phyloP scores from a whole-genome alignment of 2,888 invertebrate species.

The Nomada flava region DNA sequence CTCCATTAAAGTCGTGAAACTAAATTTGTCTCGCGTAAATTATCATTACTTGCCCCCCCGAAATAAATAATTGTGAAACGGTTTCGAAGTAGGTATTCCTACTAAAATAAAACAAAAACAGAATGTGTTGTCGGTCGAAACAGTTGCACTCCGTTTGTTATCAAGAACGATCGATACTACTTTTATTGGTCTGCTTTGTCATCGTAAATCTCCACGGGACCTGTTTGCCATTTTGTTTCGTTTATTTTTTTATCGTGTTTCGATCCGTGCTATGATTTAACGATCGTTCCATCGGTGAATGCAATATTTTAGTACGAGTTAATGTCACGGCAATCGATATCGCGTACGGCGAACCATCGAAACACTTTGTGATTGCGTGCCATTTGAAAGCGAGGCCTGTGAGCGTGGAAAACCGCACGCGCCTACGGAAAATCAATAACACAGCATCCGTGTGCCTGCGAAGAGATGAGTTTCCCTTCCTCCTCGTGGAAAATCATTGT shows the following conservation, averaged over 20 bases:
- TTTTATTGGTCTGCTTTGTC: background rate
- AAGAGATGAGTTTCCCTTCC: constrained; percentile 54
- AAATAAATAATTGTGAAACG: no score
- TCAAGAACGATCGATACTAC: background rate
- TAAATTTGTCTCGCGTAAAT: background rate
- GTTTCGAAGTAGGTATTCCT: no score
- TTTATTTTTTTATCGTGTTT: no score
- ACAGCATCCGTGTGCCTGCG: constrained; percentile 64
- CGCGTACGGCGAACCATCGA: constrained; percentile 19
- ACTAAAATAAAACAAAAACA: no score
- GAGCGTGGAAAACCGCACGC: constrained; percentile 71
- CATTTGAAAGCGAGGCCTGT: constrained; percentile 60
- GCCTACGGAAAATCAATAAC: constrained; percentile 74
- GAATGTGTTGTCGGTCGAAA: no score
- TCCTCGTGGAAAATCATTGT: constrained; percentile 47
- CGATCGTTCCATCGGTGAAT: constrained; percentile 4
- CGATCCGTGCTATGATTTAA: background rate
- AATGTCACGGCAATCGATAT: constrained; percentile 23
- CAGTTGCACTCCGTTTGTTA: no score
- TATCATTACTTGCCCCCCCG: background rate
- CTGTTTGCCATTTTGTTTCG: background rate
- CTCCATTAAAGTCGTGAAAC: background rate
- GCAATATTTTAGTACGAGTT: constrained; percentile 20
- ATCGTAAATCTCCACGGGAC: background rate
- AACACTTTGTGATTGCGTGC: constrained; percentile 55